Conservation (phyloP, 2,113 vertebrate species). For the Mormyrus lacerda region DNA sequence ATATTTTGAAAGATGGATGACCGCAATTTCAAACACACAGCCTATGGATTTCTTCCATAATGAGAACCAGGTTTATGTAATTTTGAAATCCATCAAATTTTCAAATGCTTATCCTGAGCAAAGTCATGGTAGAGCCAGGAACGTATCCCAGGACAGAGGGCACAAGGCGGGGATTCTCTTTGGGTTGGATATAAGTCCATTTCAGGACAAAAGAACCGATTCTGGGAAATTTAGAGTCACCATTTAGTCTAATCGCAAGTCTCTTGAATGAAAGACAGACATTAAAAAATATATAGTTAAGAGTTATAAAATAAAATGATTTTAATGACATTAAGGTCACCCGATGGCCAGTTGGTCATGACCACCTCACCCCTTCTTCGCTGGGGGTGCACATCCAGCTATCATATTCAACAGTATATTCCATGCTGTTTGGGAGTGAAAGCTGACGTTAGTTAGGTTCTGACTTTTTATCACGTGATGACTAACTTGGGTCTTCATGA, state of each 20-base stretch:
- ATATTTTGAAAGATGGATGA: constrained; percentile 3
- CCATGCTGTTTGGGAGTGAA: not conserved
- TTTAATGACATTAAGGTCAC: not conserved
- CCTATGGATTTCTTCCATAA: constrained; percentile 7
- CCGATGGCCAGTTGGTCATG: not conserved
- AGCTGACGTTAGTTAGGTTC: not conserved
- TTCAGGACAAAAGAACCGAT: not conserved
- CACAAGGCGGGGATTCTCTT: not conserved
- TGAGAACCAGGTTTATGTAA: not conserved
- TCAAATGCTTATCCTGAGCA: not conserved
- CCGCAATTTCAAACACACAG: not conserved
- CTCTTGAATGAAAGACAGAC: not conserved
- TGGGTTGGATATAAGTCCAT: not conserved
- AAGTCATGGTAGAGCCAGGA: not conserved
- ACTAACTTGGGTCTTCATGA: not conserved
- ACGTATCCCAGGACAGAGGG: not conserved
- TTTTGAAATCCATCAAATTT: not conserved
- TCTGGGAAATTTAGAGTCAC: not conserved
- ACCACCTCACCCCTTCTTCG: not conserved
- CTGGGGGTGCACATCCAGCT: not conserved
- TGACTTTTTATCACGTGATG: not conserved
- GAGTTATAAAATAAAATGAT: not conserved
- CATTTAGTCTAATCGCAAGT: not conserved
- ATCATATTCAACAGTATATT: not conserved
- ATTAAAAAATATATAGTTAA: no score